phyloP scores from a whole-genome alignment of 2,888 invertebrate genomes.

The Spisula solida region DNA sequence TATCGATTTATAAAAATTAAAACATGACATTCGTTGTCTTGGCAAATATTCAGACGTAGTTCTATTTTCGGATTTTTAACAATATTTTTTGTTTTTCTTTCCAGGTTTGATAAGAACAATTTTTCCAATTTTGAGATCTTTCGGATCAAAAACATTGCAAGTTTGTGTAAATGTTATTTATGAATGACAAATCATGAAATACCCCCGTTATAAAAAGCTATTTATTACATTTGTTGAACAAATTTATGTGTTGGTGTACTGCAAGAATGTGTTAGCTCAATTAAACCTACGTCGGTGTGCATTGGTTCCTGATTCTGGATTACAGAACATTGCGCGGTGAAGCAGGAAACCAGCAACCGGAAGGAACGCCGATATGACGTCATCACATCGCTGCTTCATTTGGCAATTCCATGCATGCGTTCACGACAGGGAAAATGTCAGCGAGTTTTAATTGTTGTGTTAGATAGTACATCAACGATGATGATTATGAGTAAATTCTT shows the following conservation, averaged over 20 bases:
- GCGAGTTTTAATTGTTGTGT: slow-evolving; percentile 28
- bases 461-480: slow-evolving; percentile 17
- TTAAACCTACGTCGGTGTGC: slow-evolving; percentile 36
- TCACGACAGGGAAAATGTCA: slow-evolving; percentile 49
- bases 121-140: slow-evolving; percentile 72
- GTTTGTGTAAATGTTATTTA: slow-evolving; percentile 70
- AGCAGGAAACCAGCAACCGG: slow-evolving; percentile 28
- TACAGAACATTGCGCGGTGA: slow-evolving; percentile 27
- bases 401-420: slow-evolving; percentile 49
- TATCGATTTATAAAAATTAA: background rate
- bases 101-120: slow-evolving; percentile 58
- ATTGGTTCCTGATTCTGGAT: slow-evolving; percentile 16
- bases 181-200: slow-evolving; percentile 60
- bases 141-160: slow-evolving; percentile 72
- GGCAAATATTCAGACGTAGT: background rate
- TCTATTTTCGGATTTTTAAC: background rate
- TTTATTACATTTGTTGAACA: slow-evolving; percentile 60
- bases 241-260: slow-evolving; percentile 37
- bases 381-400: slow-evolving; percentile 63
- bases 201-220: slow-evolving; percentile 55
- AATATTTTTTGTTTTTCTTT: slow-evolving; percentile 49
- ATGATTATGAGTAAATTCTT: slow-evolving; percentile 29
- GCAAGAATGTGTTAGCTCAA: slow-evolving; percentile 49
- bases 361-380: slow-evolving; percentile 49
- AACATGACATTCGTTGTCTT: background rate